Base-by-base conservation (phyloP, 2,113 vertebrate genomes). In the Rostratula benghalensis region DNA sequence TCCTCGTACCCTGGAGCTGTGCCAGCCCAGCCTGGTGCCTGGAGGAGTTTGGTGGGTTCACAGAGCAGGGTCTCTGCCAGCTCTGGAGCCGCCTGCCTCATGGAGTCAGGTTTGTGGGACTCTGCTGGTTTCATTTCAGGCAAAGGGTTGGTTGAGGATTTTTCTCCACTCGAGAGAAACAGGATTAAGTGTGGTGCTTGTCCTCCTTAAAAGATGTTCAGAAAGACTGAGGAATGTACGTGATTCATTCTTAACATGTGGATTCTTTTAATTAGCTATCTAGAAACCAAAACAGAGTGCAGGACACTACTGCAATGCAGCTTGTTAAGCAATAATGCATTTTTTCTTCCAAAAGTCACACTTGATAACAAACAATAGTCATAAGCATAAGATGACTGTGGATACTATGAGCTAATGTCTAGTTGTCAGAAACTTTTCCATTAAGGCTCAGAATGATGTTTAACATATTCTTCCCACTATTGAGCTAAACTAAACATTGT, bases 361-460 rank as follows among this genome's bases (percentile, higher is more conserved):
- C 95, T 96, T 97, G 96, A 97, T 91, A 95, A 93, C 95, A 98
- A 95, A 97, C 90, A 97, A 96, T 76, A 71, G 89, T 94, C 93
- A 92, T 51, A 94, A 73, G 75, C 91, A 65, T 68, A 96, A 80
- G 88, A 97, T 86, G 93, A 95, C 85, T 94, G 50, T 88, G 96
- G 95, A 91, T 91, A 95, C 75, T 95, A 95, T 98, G 98, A 98
- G 95, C 97, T 98, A 97, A 98, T 96, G 97, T 98, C 97, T 98
- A 87, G 77, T 97, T 92, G 80, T 98, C 92, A 97, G 88, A 97
- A 97, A 95, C 64, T 91, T 96, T 97, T 92, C 96, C 90, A 82
- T 95, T 82, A 90, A 94, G 96, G 90, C 88, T 96, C 35, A 70
- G 89, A 97, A 95, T 96, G 74, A 96, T 97, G 92, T 88, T 97